phyloP scores from a whole-genome alignment of 2,113 vertebrate species.

The Neogale vison region DNA sequence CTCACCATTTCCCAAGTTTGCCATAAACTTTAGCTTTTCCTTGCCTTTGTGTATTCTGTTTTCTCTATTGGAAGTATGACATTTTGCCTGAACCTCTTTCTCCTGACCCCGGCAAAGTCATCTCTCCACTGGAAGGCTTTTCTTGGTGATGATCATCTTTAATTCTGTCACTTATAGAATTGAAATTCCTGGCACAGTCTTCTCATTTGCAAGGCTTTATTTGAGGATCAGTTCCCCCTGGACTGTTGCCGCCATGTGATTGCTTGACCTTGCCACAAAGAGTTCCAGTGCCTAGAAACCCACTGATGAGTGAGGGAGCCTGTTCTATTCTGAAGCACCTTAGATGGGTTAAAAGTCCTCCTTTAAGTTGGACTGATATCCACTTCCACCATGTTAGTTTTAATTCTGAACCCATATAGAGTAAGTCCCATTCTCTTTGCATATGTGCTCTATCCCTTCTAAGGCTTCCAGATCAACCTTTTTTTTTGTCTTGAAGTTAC shows the following conservation, averaged over 20 bases:
- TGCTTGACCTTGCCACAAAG: neutral
- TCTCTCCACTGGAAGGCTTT: neutral
- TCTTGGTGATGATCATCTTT: neutral
- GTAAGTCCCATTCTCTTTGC: neutral
- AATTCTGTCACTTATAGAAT: neutral
- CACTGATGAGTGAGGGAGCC: neutral
- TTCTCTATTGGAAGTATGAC: neutral
- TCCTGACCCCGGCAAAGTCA: neutral
- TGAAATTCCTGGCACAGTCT: neutral
- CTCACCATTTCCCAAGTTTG: neutral
- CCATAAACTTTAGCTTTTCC: neutral
- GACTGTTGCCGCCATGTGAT: rapidly evolving
- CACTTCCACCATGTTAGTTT: neutral
- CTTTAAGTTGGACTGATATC: neutral
- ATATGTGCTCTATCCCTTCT: neutral
- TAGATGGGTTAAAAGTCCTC: neutral
- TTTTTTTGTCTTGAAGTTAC: neutral
- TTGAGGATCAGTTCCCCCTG: neutral
- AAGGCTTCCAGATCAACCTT: neutral
- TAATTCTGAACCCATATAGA: neutral
- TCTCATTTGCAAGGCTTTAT: neutral
- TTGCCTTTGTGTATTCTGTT: neutral
- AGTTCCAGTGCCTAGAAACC: neutral
- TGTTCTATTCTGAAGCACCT: neutral
- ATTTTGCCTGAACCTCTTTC: neutral